Percentiles rank a stretch among this genome's conserved stretches.
These are phyloP conservation scores for Drosophila neonasuta DNA, from an alignment of 2,888 invertebrate genomes.

Conservation along the genomic window DNA sequence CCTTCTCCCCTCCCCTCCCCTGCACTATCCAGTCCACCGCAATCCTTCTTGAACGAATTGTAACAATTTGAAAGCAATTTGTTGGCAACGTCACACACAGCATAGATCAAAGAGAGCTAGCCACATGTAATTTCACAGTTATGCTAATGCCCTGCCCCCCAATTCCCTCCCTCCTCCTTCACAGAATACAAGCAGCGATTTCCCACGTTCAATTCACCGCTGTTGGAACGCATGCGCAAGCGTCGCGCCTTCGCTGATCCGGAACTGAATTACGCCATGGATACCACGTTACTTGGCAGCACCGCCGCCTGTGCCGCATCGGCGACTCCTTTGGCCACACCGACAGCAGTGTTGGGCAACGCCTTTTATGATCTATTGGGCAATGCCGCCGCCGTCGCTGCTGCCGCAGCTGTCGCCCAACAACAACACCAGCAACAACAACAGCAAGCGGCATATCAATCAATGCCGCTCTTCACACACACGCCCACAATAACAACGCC, in stretches of 20 bases:
- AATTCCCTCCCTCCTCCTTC: not conserved
- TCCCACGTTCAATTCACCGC: constrained; percentile 79
- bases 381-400: constrained; percentile 42
- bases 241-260: constrained; percentile 83
- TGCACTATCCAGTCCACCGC: not conserved
- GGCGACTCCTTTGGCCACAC: constrained; percentile 42
- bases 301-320: constrained; percentile 40
- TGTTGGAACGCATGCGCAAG: constrained; percentile 82
- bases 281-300: constrained; percentile 68
- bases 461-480: constrained; percentile 47
- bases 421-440: constrained; percentile 23
- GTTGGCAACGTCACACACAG: constrained; percentile 34
- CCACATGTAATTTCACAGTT: constrained; percentile 33
- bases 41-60: constrained; percentile 49
- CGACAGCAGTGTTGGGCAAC: constrained; percentile 38
- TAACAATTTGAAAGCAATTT: constrained; percentile 55
- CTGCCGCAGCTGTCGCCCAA: constrained; percentile 26
- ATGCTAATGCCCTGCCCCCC: constrained; percentile 31
- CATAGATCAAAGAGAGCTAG: constrained; percentile 47
- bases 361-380: constrained; percentile 48
- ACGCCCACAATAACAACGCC: constrained; percentile 31
- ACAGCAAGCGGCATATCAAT: constrained; percentile 45
- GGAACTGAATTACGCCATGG: constrained; percentile 81
- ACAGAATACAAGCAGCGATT: constrained; percentile 80
- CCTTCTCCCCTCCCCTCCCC: not conserved